Evolutionary conservation across 2,113 vertebrate genomes (phyloP).

Genomic region (Phrynosoma blainvillii): DNA sequence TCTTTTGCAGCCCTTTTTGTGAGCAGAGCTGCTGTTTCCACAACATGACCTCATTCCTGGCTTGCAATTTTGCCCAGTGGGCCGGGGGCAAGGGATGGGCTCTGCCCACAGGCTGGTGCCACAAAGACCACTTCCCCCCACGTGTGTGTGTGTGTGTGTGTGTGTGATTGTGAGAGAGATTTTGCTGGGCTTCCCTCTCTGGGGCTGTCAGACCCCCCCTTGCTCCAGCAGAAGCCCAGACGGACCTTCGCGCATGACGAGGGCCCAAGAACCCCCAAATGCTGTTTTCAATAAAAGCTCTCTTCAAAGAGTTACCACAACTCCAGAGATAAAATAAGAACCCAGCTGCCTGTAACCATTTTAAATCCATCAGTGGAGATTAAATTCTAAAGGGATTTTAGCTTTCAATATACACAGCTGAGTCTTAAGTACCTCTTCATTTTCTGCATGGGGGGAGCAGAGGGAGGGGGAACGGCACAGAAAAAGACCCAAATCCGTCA

Average conservation of each 20-base stretch:
- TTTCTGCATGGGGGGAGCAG: slow-evolving; percentile 57
- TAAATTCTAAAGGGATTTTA: slow-evolving; percentile 72
- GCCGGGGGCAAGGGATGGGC: too few relatives aligned
- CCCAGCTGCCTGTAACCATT: slow-evolving; percentile 60
- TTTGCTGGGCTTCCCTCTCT: neutral
- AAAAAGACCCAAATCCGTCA: slow-evolving; percentile 54
- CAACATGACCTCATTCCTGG: too few relatives aligned
- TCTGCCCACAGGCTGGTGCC: too few relatives aligned
- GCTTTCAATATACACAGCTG: slow-evolving; percentile 68
- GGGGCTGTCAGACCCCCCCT: neutral
- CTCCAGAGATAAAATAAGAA: slow-evolving; percentile 37
- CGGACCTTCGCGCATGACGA: too few relatives aligned
- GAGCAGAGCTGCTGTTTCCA: too few relatives aligned
- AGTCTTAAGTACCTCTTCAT: slow-evolving; percentile 71
- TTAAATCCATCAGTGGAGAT: slow-evolving; percentile 70
- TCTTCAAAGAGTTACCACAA: slow-evolving; percentile 51
- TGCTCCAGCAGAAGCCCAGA: too few relatives aligned
- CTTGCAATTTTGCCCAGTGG: too few relatives aligned
- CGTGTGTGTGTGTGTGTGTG: neutral
- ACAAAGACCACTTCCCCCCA: too few relatives aligned
- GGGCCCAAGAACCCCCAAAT: slow-evolving; percentile 18
- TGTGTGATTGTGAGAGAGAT: too few relatives aligned
- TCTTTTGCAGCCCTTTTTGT: too few relatives aligned
- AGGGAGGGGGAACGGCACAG: slow-evolving; percentile 5
- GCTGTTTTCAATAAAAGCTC: slow-evolving; percentile 42